Evolutionary conservation across 2,888 invertebrate genomes (phyloP).

Genomic region (Parthenolecanium corni): DNA sequence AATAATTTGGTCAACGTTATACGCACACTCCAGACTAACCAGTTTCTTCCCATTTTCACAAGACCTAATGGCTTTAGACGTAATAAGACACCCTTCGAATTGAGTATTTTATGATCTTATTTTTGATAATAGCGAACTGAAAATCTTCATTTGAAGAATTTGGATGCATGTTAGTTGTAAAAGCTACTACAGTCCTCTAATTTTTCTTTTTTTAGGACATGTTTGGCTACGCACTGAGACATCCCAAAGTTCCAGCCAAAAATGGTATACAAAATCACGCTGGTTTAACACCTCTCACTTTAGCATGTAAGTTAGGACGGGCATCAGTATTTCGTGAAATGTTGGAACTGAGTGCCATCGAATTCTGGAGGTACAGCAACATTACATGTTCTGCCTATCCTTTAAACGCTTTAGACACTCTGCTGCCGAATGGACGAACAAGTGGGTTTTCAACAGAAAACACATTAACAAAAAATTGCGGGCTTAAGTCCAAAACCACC

Average conservation of each 20-base stretch:
- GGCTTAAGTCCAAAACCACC: too few species aligned
- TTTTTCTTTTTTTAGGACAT: too few species aligned
- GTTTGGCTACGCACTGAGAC: constrained; percentile 94
- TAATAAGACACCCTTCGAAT: too few species aligned
- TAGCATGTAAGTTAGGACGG: constrained; percentile 91
- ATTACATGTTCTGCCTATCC: constrained; percentile 98
- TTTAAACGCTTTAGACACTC: constrained; percentile 87
- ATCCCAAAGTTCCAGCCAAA: constrained; percentile 84
- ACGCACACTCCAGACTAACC: too few species aligned
- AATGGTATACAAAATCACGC: constrained; percentile 79
- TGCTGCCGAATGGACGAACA: constrained; percentile 85
- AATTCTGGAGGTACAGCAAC: constrained; percentile 98
- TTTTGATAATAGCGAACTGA: too few species aligned
- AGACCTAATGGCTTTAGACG: too few species aligned
- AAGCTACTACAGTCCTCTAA: too few species aligned
- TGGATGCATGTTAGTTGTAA: too few species aligned
- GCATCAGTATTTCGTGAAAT: constrained; percentile 95
- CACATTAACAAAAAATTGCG: background rate
- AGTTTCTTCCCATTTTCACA: too few species aligned
- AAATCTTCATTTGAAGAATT: too few species aligned
- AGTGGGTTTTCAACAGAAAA: constrained; percentile 49
- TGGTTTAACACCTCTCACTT: constrained; percentile 86
- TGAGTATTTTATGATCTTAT: too few species aligned
- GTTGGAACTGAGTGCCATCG: constrained; percentile 86
- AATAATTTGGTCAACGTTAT: too few species aligned